Conservation (phyloP, 2,797 vertebrate genomes). For the Liparis tanakae region DNA sequence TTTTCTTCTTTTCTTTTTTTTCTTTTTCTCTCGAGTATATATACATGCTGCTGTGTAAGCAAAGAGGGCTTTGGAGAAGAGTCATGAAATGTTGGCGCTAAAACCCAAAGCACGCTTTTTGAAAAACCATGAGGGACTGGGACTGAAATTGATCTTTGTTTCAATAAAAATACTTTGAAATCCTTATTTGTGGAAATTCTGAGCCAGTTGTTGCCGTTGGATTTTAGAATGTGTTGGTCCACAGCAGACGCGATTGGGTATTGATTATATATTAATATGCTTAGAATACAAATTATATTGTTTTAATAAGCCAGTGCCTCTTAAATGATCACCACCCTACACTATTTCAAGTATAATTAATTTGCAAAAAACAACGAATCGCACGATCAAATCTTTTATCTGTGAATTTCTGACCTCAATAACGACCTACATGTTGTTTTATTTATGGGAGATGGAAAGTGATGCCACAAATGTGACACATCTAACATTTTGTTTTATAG, state of each 20-base stretch:
- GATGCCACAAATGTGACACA: neutral
- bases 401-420: neutral
- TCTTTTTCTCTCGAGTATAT: conserved; percentile 61
- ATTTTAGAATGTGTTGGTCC: neutral
- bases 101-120: conserved; percentile 86
- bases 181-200: conserved; percentile 69
- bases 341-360: neutral
- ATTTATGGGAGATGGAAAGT: neutral
- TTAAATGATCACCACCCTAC: neutral
- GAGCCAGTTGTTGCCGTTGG: conserved; percentile 40
- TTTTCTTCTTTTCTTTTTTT: conserved; percentile 37
- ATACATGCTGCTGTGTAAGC: conserved; percentile 81
- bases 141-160: conserved; percentile 86
- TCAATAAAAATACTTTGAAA: conserved; percentile 87
- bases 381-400: no score
- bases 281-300: neutral
- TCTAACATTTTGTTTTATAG: no score
- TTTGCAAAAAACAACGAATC: neutral
- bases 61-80: conserved; percentile 78
- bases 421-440: neutral
- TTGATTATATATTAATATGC: neutral
- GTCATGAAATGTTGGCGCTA: conserved; percentile 77
- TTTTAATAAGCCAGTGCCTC: neutral
- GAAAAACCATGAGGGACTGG: conserved; percentile 83
- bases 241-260: neutral